Base-by-base conservation (phyloP, 2,888 invertebrate species). In the Furcula furcula region DNA sequence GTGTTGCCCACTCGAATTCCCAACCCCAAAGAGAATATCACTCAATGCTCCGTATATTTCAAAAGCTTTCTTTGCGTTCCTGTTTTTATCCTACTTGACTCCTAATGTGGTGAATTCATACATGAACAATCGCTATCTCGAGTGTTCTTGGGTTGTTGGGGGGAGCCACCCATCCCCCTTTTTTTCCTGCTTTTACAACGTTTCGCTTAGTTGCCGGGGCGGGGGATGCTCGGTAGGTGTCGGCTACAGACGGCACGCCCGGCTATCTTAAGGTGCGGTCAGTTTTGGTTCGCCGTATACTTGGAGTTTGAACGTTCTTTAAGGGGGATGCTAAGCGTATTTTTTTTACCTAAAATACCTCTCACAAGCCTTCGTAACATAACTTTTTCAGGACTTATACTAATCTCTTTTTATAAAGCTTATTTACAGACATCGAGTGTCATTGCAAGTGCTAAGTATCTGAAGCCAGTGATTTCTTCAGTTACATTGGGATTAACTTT, bases 21-120 rank as follows among this genome's bases (percentile, higher is more conserved):
- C 55, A 58, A 55, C 41, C 50, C 60, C 46, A 53, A 52, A 62
- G 59, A 61, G 74, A 80, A 78, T 82, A 82, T 82, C 77, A 75
- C 73, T 83, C 80, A 72, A 69, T 70, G 76, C 68, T 60, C 59
- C 62, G 70, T 76, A 76, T 84, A 83, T 84, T 78, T 82, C 76
- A 75, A 75, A 82, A 79, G 83, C 77, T 80, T 80, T 80, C 76
- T 72, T 65, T 62, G 53, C 78, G 79, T 78, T 26, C 76, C 79
- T 76, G 87, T 87, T 87, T 87, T 88, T 86, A 89, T 89, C 89
- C 89, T 90, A 90, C 90, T 90, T 90, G 91, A 89, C 90, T 90
- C 86, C 79, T 92, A 91, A 92, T 92, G 92, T 92, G 91, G 90
- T 92, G 92, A 91, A 92, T 92, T 90, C 91, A 92, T 92, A 92